phyloP scores from a whole-genome alignment of 2,797 vertebrate species.

The Phyllotis vaccarum region DNA sequence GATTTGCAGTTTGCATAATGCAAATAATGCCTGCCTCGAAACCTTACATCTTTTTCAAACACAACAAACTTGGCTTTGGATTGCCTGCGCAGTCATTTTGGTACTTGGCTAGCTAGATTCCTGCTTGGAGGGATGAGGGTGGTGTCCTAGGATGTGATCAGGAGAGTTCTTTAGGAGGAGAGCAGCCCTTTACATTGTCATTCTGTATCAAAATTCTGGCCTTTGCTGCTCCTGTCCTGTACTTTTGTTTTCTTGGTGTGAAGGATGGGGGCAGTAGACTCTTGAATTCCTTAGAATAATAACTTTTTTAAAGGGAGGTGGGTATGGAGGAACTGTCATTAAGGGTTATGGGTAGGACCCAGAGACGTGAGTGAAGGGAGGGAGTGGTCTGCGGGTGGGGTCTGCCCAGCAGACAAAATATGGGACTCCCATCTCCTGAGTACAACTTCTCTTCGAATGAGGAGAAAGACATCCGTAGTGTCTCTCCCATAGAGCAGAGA shows the following conservation, averaged over 20 bases:
- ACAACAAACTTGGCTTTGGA: background rate
- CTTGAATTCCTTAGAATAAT: background rate
- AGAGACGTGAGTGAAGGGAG: conserved; percentile 50
- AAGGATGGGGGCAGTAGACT: background rate
- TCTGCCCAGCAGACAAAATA: conserved; percentile 83
- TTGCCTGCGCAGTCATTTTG: conserved; percentile 36
- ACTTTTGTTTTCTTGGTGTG: background rate
- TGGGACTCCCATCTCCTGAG: conserved; percentile 66
- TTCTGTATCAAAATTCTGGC: too few relatives aligned
- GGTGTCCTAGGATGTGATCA: background rate
- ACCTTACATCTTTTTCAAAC: background rate
- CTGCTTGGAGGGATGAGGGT: background rate
- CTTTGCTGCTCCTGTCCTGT: background rate
- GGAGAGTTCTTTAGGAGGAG: background rate
- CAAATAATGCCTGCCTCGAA: background rate
- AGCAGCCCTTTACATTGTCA: background rate
- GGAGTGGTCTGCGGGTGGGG: conserved; percentile 82
- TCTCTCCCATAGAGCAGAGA: conserved; percentile 29
- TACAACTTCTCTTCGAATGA: conserved; percentile 69
- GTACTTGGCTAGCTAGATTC: background rate
- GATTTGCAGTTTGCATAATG: background rate
- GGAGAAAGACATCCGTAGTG: conserved; percentile 5
- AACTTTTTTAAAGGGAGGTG: conserved; percentile 24
- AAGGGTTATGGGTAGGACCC: conserved; percentile 68
- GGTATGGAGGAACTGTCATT: background rate